Percentiles rank a stretch among this genome's conserved stretches.
Conservation (phyloP, 2,797 vertebrate genomes). For the Iguana delicatissima region DNA sequence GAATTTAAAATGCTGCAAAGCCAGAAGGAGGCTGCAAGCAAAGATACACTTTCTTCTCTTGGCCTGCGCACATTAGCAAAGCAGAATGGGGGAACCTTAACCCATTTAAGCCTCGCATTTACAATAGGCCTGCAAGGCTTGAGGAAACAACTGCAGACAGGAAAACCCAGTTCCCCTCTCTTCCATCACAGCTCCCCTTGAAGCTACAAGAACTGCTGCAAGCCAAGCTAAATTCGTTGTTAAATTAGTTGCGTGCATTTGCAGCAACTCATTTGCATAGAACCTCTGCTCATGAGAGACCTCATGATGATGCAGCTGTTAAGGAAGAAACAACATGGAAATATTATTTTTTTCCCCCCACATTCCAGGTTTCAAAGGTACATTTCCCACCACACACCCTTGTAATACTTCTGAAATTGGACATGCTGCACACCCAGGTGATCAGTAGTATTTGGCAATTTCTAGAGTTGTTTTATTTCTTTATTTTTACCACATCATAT, state of each 20-base stretch:
- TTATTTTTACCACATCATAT: too few relatives aligned
- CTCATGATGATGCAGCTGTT: not conserved
- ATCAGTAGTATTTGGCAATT: too few relatives aligned
- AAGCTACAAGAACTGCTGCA: not conserved
- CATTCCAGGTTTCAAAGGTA: not conserved
- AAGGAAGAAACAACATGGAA: not conserved
- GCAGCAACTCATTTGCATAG: not conserved
- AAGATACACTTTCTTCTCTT: conserved; percentile 3
- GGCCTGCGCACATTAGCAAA: not conserved
- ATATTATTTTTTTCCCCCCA: too few relatives aligned
- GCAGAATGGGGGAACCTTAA: fast-evolving
- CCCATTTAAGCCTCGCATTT: conserved; percentile 5
- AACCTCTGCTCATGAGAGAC: not conserved
- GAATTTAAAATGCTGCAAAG: not conserved
- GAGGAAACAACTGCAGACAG: not conserved
- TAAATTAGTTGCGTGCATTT: not conserved
- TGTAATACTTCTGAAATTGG: not conserved
- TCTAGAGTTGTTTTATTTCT: not conserved
- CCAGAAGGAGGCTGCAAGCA: not conserved
- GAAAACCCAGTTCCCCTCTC: not conserved
- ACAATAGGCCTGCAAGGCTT: not conserved
- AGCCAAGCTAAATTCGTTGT: conserved; percentile 16
- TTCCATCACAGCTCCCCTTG: not conserved
- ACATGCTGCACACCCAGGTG: not conserved
- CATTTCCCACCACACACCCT: not conserved